A percentile compares a stretch with the other conserved stretches of the same genome.
These are phyloP conservation scores for Chaetodon trifasciatus DNA, from an alignment of 2,797 vertebrate genomes.

Conservation along the genomic window DNA sequence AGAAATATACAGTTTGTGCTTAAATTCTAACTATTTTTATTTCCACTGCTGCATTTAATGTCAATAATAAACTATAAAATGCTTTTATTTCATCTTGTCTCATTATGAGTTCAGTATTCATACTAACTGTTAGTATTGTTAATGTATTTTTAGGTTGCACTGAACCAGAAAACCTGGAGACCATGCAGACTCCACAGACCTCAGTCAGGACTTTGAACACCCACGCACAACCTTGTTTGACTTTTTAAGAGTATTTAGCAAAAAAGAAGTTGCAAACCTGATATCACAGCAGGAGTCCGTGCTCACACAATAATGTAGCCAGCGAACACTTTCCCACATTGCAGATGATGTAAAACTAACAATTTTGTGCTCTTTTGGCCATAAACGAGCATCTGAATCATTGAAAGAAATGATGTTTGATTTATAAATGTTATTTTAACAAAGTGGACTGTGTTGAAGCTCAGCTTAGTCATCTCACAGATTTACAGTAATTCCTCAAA, in stretches of 20 bases:
- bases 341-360: slow-evolving; percentile 23
- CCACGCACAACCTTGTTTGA: not conserved
- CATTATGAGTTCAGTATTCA: not conserved
- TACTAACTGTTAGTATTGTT: not conserved
- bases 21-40: not conserved
- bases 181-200: not conserved
- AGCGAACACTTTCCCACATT: slow-evolving; percentile 26
- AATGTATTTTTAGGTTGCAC: not conserved
- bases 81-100: not conserved
- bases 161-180: not conserved
- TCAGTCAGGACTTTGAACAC: not conserved
- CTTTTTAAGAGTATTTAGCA: not conserved
- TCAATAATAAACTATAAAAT: not conserved
- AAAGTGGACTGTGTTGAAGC: slow-evolving; percentile 15
- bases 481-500: slow-evolving; percentile 14
- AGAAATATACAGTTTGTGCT: not conserved
- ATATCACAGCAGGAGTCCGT: not conserved
- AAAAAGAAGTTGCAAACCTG: not conserved
- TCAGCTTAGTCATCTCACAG: slow-evolving; percentile 14
- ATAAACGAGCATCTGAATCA: slow-evolving; percentile 13
- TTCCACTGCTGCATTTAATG: not conserved
- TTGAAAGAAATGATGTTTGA: slow-evolving; percentile 29
- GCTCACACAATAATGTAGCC: not conserved
- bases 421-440: slow-evolving; percentile 48
- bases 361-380: slow-evolving; percentile 21